phyloP scores from a whole-genome alignment of 2,888 invertebrate species.

The Nemoura dubitans region DNA sequence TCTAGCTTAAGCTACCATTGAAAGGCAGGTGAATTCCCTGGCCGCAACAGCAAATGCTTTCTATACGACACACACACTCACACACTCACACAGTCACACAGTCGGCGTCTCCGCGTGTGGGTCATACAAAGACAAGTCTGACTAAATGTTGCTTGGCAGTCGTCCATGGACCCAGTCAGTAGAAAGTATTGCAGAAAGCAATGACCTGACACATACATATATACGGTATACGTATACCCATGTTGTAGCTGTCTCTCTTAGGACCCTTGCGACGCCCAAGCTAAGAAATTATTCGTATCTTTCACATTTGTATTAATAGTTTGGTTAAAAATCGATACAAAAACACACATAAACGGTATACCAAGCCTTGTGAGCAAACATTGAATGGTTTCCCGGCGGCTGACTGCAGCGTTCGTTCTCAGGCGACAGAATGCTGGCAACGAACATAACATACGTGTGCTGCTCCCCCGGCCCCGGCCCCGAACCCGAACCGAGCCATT shows the following conservation, averaged over 20 bases:
- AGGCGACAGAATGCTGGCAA: no score
- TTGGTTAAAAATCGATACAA: background rate
- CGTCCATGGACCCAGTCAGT: slow-evolving; percentile 43
- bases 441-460: no score
- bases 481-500: background rate
- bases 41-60: background rate
- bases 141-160: slow-evolving; percentile 39
- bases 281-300: background rate
- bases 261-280: background rate
- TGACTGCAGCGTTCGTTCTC: no score
- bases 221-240: background rate
- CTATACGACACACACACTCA: background rate
- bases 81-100: background rate
- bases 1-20: background rate
- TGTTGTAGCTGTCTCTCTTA: background rate
- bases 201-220: slow-evolving; percentile 37
- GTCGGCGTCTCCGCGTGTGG: background rate
- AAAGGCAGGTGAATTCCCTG: slow-evolving; percentile 4
- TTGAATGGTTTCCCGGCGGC: background rate
- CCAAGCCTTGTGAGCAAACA: background rate
- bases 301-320: background rate
- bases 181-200: slow-evolving; percentile 48
- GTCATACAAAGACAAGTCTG: slow-evolving; percentile 12
- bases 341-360: background rate
- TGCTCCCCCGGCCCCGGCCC: no score